Evolutionary conservation across 2,888 invertebrate genomes (phyloP).

Genomic region (Drosophila monieri): DNA sequence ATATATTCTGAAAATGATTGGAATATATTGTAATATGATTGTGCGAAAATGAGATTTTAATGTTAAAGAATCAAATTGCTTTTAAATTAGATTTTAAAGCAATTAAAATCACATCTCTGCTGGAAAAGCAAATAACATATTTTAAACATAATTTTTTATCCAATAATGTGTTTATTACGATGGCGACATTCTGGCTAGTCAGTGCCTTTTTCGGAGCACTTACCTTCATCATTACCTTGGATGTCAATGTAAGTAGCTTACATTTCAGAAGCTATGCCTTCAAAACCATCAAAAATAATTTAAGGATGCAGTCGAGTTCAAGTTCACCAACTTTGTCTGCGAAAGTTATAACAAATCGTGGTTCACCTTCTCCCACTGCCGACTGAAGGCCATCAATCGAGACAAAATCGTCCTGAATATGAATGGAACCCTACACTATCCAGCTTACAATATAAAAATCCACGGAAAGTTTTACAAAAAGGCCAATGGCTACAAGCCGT

Average conservation of each 20-base stretch:
- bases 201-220: background rate
- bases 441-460: background rate
- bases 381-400: slow-evolving; percentile 31
- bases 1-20: no score
- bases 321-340: slow-evolving; percentile 48
- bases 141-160: background rate
- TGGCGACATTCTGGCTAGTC: background rate
- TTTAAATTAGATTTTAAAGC: background rate
- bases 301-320: slow-evolving; percentile 21
- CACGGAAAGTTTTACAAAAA: slow-evolving; percentile 13
- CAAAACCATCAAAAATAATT: background rate
- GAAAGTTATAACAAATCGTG: slow-evolving; percentile 41
- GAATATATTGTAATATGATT: no score
- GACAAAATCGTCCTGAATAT: slow-evolving; percentile 5
- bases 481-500: slow-evolving; percentile 45
- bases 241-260: background rate
- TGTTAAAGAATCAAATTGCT: background rate
- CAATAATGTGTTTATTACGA: background rate
- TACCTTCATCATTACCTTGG: background rate
- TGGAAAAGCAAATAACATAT: background rate
- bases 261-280: background rate
- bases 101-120: background rate
- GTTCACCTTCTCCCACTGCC: slow-evolving; percentile 38
- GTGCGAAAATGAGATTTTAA: background rate
- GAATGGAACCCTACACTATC: slow-evolving; percentile 8